These are phyloP conservation scores for Anolis carolinensis DNA, from an alignment of 2,113 vertebrate species.

Conservation along the genomic window DNA sequence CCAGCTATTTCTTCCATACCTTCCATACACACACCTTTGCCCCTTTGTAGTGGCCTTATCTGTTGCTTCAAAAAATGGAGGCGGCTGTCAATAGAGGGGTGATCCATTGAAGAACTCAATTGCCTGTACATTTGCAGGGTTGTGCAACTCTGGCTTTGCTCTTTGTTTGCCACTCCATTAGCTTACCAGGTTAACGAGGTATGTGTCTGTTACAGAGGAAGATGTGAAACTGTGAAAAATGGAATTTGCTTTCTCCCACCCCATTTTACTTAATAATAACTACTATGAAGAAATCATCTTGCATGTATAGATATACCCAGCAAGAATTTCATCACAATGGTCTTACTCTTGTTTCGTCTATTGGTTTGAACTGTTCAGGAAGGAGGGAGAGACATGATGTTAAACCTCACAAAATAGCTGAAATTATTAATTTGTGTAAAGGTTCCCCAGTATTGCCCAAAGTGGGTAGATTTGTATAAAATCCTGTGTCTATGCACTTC, in stretches of 20 bases:
- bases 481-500: not conserved
- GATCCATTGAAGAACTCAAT: not conserved
- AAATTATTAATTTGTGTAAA: not conserved
- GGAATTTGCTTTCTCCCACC: not conserved
- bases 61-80: not conserved
- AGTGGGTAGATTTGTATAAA: not conserved
- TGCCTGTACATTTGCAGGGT: not conserved
- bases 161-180: not conserved
- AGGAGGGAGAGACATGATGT: not conserved
- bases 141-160: not conserved
- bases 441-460: not conserved
- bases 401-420: not conserved
- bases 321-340: not conserved
- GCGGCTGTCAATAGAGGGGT: not conserved
- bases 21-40: not conserved
- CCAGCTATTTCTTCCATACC: not conserved
- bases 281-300: not conserved
- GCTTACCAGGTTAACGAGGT: not conserved
- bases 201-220: not conserved
- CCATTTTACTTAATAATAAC: not conserved
- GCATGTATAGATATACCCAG: not conserved
- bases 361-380: not conserved
- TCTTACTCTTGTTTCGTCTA: not conserved
- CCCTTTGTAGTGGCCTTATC: not conserved
- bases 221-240: too few species aligned